Base-by-base conservation (phyloP, 2,797 vertebrate genomes). In the Trematomus bernacchii region DNA sequence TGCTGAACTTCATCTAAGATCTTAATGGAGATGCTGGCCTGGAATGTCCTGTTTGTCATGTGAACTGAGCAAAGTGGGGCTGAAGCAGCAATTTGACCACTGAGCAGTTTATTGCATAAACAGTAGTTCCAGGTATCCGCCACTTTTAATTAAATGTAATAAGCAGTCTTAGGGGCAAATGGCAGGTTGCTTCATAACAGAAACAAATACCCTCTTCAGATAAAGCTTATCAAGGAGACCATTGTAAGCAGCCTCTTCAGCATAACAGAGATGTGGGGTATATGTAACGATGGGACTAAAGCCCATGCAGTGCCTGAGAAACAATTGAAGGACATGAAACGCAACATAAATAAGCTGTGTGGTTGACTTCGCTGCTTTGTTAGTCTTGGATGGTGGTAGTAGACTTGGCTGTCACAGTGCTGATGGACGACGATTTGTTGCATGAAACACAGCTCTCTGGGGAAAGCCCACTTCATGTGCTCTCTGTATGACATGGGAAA, bases 381-480 rank as follows among this genome's bases (percentile, higher is more conserved):
- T 93, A 77, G 79, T 90, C 76, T 91, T 93, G 89, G 92, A 93
- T 46, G 44, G 12, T 40, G 71, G 68, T 48, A 14, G 74, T 77
- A 78, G 54, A 62, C 76, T 87, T 77, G 76, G 78, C 82, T 71
- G 90, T 86, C 80, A 57, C 13, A 3, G 21, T 6, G 77, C 71
- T 93, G 91, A 93, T 71, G 53, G 92, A 91, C 71, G 83, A 85
- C 69, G 84, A 89, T 83, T 88, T 90, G 81, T 80, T 80, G 69
- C 78, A 67, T 83, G 83, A 77, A 88, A 73, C 55, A 10, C 33
- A 11, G 75, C 68, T 81, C 90, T 85, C 77, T 10, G 66, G 79
- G 74, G 73, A 68, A 66, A 71, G 69, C 74, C 87, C 71, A 85
- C 85, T 91, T 88, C 53, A 81, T 83, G 71, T 75, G 66, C 66